These are phyloP conservation scores for Brachypalpus laphriformis DNA, from an alignment of 2,888 invertebrate genomes.

Conservation along the genomic window DNA sequence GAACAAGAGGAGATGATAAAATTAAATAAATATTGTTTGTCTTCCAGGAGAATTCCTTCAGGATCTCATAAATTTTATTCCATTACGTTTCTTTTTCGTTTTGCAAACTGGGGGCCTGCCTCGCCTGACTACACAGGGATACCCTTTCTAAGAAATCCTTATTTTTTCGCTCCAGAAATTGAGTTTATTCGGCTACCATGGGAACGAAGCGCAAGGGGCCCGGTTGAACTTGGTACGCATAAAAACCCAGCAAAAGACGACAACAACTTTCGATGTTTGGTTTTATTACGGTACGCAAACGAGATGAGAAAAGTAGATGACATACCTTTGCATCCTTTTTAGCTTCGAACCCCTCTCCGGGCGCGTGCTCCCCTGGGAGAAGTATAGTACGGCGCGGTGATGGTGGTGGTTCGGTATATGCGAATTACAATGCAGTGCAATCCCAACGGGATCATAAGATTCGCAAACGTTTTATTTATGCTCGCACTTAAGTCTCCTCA, in stretches of 20 bases:
- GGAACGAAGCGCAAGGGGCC: neutral
- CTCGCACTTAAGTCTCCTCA: slow-evolving; percentile 36
- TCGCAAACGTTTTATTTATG: slow-evolving; percentile 71
- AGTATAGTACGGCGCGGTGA: neutral
- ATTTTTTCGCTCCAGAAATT: slow-evolving; percentile 29
- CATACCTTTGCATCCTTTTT: slow-evolving; percentile 46
- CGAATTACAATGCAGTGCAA: slow-evolving; percentile 62
- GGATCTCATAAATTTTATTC: slow-evolving; percentile 66
- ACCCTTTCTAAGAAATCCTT: slow-evolving; percentile 2
- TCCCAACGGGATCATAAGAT: slow-evolving; percentile 68
- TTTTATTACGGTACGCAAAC: slow-evolving; percentile 66
- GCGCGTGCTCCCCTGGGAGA: slow-evolving; percentile 32
- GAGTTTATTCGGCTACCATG: slow-evolving; percentile 20
- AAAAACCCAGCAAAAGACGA: slow-evolving; percentile 6
- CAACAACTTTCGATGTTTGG: slow-evolving; percentile 50
- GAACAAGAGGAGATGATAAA: slow-evolving; percentile 42
- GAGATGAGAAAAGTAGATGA: slow-evolving; percentile 46
- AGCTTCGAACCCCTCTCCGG: neutral
- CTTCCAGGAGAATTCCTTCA: slow-evolving; percentile 60
- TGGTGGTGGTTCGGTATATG: slow-evolving; percentile 24
- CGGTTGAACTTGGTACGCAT: slow-evolving; percentile 10
- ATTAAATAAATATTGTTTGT: slow-evolving; percentile 72
- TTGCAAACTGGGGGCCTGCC: neutral
- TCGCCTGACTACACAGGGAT: neutral
- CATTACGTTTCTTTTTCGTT: slow-evolving; percentile 22